phyloP scores from a whole-genome alignment of 2,888 invertebrate genomes.

The Hipparchia sbordonii region DNA sequence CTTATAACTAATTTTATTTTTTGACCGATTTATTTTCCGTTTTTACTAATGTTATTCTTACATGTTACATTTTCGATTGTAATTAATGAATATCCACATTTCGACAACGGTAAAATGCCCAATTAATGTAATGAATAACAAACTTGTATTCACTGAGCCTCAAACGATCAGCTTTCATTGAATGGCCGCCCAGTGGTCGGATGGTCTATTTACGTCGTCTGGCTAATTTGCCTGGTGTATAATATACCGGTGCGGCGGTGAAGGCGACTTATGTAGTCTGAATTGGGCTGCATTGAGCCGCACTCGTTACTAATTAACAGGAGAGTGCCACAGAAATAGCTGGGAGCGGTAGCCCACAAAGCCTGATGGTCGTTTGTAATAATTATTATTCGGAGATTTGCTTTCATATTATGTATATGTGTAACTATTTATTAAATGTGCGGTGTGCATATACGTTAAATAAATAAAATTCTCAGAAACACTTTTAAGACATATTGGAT shows the following conservation, averaged over 20 bases:
- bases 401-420: background rate
- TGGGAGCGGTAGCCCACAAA: background rate
- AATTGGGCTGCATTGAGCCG: slow-evolving; percentile 15
- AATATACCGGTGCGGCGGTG: background rate
- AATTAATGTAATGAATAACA: background rate
- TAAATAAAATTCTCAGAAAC: background rate
- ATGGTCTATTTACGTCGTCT: slow-evolving; percentile 3
- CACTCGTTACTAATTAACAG: slow-evolving; percentile 3
- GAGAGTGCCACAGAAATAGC: slow-evolving; percentile 3
- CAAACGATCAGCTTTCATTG: slow-evolving; percentile 8
- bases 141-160: slow-evolving; percentile 14
- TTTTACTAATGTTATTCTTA: no score
- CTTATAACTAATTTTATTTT: no score
- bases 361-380: background rate
- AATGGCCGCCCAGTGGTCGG: background rate
- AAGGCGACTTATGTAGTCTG: slow-evolving; percentile 1
- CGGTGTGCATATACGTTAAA: no score
- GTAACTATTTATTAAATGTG: background rate
- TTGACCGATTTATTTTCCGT: no score
- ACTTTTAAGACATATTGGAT: background rate
- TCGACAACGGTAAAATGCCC: no score
- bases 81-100: no score
- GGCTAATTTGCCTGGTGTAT: slow-evolving; percentile 1
- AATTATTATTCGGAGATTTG: background rate
- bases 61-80: no score